phyloP scores from a whole-genome alignment of 2,888 invertebrate genomes.

The Athalia rosae region DNA sequence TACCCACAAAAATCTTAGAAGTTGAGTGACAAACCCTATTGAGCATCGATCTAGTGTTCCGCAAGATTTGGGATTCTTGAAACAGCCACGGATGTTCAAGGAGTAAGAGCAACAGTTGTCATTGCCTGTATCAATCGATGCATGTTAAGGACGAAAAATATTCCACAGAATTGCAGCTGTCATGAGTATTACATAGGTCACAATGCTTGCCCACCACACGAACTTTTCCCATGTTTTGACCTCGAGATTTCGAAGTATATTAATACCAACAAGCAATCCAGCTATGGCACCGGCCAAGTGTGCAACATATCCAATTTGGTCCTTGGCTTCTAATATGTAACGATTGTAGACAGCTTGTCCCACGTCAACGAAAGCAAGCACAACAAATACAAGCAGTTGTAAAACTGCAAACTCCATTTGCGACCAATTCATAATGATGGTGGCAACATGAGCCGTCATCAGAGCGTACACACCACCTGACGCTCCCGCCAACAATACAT shows the following conservation, averaged over 20 bases:
- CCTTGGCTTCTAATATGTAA: constrained; percentile 82
- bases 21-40: too few relatives aligned
- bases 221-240: constrained; percentile 87
- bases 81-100: neutral
- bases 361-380: constrained; percentile 89
- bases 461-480: constrained; percentile 97
- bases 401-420: constrained; percentile 97
- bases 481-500: constrained; percentile 91
- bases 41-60: neutral
- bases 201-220: constrained; percentile 88
- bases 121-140: neutral
- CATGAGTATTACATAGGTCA: constrained; percentile 83
- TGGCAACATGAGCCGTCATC: constrained; percentile 94
- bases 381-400: constrained; percentile 87
- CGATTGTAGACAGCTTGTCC: constrained; percentile 94
- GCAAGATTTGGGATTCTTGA: neutral
- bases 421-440: constrained; percentile 95
- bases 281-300: constrained; percentile 95
- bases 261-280: constrained; percentile 88
- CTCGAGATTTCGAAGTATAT: constrained; percentile 88
- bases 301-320: constrained; percentile 94
- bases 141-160: constrained; percentile 76
- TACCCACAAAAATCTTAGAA: too few relatives aligned
- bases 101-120: neutral
- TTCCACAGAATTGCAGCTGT: constrained; percentile 84